phyloP scores from a whole-genome alignment of 1,140 invertebrate genomes.

The Lepeophtheirus salmonis region DNA sequence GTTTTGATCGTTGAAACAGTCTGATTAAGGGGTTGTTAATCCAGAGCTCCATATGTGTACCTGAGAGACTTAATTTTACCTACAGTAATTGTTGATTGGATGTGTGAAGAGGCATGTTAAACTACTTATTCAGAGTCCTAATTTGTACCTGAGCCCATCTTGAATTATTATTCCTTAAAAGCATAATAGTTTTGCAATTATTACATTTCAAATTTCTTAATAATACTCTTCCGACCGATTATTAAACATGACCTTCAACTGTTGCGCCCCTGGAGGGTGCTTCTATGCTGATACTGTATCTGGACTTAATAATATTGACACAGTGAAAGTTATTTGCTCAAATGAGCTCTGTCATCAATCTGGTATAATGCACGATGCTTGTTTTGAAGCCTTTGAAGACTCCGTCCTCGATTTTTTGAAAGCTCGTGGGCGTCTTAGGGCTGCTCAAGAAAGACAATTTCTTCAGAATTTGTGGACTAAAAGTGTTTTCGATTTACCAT shows the following conservation, averaged over 20 bases:
- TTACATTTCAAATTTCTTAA: not conserved
- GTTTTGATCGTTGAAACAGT: not conserved
- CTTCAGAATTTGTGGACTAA: constrained; percentile 91
- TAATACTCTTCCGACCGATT: not conserved
- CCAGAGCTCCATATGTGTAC: not conserved
- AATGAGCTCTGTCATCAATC: constrained; percentile 71
- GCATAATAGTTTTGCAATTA: not conserved
- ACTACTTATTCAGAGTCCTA: not conserved
- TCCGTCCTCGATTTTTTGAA: constrained; percentile 63
- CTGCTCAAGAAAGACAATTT: constrained; percentile 79
- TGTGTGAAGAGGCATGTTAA: not conserved
- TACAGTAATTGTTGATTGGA: not conserved
- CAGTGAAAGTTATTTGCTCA: constrained; percentile 77
- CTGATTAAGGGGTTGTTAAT: not conserved
- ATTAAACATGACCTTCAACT: not conserved
- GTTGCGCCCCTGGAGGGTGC: not conserved
- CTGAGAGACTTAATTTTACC: not conserved
- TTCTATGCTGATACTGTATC: not conserved
- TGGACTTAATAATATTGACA: constrained; percentile 21
- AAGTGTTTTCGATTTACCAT: constrained; percentile 83
- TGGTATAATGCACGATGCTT: constrained; percentile 82
- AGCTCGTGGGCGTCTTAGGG: constrained; percentile 68
- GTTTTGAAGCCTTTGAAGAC: constrained; percentile 82
- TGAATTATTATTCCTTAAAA: not conserved
- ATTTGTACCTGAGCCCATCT: not conserved